A percentile compares a stretch with the other conserved stretches of the same genome.
These are phyloP conservation scores for Triops longicaudatus DNA, from an alignment of 1,140 invertebrate species.

Conservation along the genomic window DNA sequence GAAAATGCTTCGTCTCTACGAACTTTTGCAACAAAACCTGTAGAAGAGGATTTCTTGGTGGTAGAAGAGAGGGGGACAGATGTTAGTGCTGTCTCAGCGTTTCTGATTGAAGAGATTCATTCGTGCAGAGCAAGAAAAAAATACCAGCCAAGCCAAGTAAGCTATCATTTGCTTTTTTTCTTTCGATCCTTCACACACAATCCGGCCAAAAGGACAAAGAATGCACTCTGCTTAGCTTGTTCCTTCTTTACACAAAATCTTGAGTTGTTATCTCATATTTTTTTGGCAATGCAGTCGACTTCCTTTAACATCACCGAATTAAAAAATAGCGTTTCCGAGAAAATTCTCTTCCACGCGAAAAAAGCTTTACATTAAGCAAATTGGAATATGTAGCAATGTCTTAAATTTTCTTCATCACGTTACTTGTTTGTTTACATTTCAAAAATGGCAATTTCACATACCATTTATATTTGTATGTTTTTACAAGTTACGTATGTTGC, in stretches of 20 bases:
- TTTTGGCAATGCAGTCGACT: not conserved
- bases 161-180: not conserved
- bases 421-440: too few relatives aligned
- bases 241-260: not conserved
- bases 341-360: too few relatives aligned
- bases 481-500: too few relatives aligned
- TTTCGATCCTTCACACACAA: not conserved
- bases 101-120: slow-evolving; percentile 8
- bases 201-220: not conserved
- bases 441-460: too few relatives aligned
- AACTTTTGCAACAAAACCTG: not conserved
- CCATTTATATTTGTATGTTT: too few relatives aligned
- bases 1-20: not conserved
- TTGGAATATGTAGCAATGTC: too few relatives aligned
- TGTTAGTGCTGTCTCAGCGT: not conserved
- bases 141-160: not conserved
- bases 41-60: not conserved
- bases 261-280: not conserved
- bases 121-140: not conserved
- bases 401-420: too few relatives aligned
- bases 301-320: not conserved
- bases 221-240: not conserved
- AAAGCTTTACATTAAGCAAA: too few relatives aligned
- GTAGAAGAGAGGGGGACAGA: not conserved
- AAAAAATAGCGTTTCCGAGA: too few relatives aligned